A percentile compares a stretch with the other conserved stretches of the same genome.
Evolutionary conservation across 2,797 vertebrate species (phyloP).

Genomic region (Sciaenops ocellatus): DNA sequence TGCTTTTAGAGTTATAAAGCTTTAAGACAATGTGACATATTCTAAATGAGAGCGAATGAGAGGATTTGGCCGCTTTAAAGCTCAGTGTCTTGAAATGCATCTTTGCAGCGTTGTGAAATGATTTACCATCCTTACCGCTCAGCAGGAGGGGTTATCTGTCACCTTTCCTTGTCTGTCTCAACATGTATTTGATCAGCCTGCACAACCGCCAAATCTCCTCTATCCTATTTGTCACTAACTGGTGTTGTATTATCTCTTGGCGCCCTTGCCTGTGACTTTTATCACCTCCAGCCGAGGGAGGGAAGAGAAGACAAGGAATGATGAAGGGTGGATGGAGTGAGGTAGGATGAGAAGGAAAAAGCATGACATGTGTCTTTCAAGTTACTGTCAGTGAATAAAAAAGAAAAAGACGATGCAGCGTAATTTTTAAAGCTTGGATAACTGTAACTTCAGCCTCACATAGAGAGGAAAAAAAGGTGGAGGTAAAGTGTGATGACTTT

Average conservation of each 20-base stretch:
- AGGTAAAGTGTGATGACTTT: not conserved
- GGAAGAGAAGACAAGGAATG: constrained; percentile 23
- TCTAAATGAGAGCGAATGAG: not conserved
- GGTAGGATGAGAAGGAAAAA: constrained; percentile 35
- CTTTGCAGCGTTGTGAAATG: constrained; percentile 11
- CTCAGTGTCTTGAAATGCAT: constrained; percentile 22
- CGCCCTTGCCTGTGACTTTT: constrained; percentile 67
- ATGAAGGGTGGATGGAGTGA: constrained; percentile 26
- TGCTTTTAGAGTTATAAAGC: constrained; percentile 17
- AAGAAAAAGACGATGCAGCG: constrained; percentile 27
- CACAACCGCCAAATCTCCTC: constrained; percentile 47
- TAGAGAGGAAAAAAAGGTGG: not conserved
- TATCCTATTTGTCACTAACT: constrained; percentile 67
- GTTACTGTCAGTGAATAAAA: constrained; percentile 30
- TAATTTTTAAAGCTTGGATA: constrained; percentile 22
- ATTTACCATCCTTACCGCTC: constrained; percentile 33
- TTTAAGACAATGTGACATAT: constrained; percentile 29
- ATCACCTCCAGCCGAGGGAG: constrained; percentile 47
- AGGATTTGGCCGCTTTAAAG: constrained; percentile 12
- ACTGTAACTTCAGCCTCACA: constrained; percentile 5
- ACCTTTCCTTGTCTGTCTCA: constrained; percentile 53
- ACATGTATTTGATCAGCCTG: constrained; percentile 52
- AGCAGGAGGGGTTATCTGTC: constrained; percentile 45
- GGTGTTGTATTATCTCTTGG: constrained; percentile 63
- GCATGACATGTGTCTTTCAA: constrained; percentile 39